A percentile compares a stretch with the other conserved stretches of the same genome.
These are phyloP conservation scores for Oxyura jamaicensis DNA, from an alignment of 2,113 vertebrate genomes.

Conservation along the genomic window DNA sequence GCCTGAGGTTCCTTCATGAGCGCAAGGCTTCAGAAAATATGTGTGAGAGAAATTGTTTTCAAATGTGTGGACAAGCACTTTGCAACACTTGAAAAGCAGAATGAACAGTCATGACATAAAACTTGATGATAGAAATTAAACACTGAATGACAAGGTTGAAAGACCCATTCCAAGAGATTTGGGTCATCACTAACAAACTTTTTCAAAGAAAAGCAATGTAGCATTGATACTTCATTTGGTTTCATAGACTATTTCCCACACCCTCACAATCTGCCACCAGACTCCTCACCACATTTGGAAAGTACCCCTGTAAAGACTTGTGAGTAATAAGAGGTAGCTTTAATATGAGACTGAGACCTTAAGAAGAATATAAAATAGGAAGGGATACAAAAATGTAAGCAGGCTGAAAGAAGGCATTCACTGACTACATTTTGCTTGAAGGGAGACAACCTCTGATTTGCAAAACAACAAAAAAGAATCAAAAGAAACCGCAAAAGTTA, in stretches of 20 bases:
- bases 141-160: not conserved
- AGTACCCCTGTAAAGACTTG: not conserved
- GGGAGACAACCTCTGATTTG: not conserved
- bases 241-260: not conserved
- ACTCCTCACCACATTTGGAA: conserved; percentile 11
- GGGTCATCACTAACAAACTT: not conserved
- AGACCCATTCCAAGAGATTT: not conserved
- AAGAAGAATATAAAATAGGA: not conserved
- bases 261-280: conserved; percentile 5
- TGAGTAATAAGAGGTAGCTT: not conserved
- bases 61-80: not conserved
- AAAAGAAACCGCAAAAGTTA: not conserved
- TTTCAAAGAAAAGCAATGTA: not conserved
- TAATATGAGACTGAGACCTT: not conserved
- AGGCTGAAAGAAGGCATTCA: not conserved
- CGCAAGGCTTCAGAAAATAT: not conserved
- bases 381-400: not conserved
- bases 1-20: not conserved
- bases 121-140: not conserved
- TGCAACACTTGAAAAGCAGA: not conserved
- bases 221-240: not conserved
- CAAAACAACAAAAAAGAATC: not conserved
- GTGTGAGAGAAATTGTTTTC: not conserved
- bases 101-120: not conserved
- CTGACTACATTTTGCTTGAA: not conserved